Conservation (phyloP, 2,797 vertebrate genomes). For the Ispidina lecontei region DNA sequence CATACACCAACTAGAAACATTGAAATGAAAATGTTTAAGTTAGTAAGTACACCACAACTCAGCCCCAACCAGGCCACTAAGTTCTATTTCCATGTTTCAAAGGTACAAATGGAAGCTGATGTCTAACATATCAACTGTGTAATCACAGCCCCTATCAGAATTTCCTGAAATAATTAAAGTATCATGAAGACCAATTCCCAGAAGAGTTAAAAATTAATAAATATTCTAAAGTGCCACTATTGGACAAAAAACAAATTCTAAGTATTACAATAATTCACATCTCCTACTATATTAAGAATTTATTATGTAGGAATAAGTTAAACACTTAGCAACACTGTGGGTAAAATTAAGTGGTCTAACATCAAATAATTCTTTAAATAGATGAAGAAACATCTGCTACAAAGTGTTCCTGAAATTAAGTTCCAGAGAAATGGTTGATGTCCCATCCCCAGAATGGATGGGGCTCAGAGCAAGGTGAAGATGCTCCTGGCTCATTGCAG, state of each 20-base stretch:
- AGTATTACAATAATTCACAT: background rate
- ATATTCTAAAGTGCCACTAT: background rate
- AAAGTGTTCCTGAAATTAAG: background rate
- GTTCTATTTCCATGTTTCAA: background rate
- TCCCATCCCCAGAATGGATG: background rate
- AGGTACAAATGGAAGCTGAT: background rate
- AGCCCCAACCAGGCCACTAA: background rate
- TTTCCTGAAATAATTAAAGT: background rate
- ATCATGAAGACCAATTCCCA: background rate
- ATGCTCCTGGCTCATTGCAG: background rate
- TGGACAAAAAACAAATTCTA: background rate
- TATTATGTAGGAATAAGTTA: background rate
- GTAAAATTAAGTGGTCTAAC: background rate
- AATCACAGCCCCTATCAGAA: background rate
- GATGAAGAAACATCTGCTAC: background rate
- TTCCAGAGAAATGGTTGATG: background rate
- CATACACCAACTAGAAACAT: conserved; percentile 90
- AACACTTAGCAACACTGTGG: background rate
- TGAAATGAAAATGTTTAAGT: conserved; percentile 16
- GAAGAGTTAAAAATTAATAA: background rate
- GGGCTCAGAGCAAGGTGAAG: background rate
- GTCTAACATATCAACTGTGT: background rate
- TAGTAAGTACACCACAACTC: background rate
- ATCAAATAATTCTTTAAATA: background rate
- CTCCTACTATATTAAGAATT: background rate